Evolutionary conservation across 2,797 vertebrate genomes (phyloP), one percentile per base, ranked within the genome.

Genomic region (Erpetoichthys calabaricus): DNA sequence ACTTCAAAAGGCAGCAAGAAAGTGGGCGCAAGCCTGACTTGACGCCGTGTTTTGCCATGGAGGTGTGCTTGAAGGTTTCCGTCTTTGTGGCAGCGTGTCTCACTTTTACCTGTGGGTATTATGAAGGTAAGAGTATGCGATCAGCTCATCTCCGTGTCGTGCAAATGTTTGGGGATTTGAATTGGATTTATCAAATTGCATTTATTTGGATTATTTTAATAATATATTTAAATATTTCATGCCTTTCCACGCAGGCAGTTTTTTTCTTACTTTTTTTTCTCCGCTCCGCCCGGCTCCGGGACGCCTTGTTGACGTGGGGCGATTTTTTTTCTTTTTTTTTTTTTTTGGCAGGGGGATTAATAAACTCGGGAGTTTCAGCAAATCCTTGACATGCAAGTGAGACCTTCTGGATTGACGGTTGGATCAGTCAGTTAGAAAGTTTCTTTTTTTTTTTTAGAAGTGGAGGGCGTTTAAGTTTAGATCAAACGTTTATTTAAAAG

Each of bases 61-160:
- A 83, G 74, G 72, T 73, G 78, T 77, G 80, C 81, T 73, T 72
- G 55, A 65, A 75, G 65, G 58, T 78, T 44, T 60, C 51, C 56
- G n/a, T 70, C 64, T 66, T 86, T 64, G 65, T 83, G 62, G 57
- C 74, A 6, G 64, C 75, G 43, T 82, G 79, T 65, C 57, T 84
- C 55, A 73, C 68, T 64, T 47, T 73, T 66, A 78, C 75, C 70
- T 69, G 71, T 56, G 78, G 74, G 1, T 81, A 83, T 50, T 5
- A 54, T 41, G 84, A 87, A 77, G 86, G 86, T 88, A 83, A 73
- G 74, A 25, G 61, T 59, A 57, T 6, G 41, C 56, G 44, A 6
- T n/a, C n/a, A 49, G 47, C n/a, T 49, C 47, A 7, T n/a, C 5
- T 49, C 47, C 3, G 7, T n/a, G 47, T 49, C 7, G 7, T 49